Evolutionary conservation across 2,113 vertebrate genomes (phyloP).

Genomic region (Ophthalmolycus amberensis): DNA sequence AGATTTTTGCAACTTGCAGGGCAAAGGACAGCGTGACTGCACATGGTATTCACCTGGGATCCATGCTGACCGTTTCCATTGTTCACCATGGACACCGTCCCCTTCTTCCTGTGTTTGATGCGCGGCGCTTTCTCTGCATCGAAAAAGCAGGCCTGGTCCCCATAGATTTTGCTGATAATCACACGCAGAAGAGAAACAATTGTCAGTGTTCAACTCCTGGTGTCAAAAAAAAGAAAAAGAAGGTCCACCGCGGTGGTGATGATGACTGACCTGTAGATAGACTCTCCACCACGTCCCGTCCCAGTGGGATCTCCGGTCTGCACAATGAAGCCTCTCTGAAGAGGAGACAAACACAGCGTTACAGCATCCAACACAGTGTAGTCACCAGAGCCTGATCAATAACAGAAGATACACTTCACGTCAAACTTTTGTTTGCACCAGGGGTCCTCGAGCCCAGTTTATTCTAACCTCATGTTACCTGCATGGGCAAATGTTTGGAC

Average conservation of each 20-base stretch:
- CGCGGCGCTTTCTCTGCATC: slow-evolving; percentile 92
- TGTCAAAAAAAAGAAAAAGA: not conserved
- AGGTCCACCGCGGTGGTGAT: not conserved
- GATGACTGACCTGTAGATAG: slow-evolving; percentile 90
- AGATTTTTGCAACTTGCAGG: not conserved
- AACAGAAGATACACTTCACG: not conserved
- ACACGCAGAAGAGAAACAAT: slow-evolving; percentile 1
- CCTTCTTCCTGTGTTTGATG: slow-evolving; percentile 97
- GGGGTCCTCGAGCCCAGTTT: not conserved
- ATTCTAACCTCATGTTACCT: not conserved
- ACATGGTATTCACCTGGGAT: slow-evolving; percentile 88
- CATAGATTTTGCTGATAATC: slow-evolving; percentile 90
- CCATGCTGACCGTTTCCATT: slow-evolving; percentile 94
- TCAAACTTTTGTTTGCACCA: not conserved
- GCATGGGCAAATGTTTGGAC: not conserved
- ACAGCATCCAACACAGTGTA: not conserved
- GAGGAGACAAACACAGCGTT: not conserved
- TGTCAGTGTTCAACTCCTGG: not conserved
- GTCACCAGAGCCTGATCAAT: not conserved
- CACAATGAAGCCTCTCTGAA: slow-evolving; percentile 94
- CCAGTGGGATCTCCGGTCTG: slow-evolving; percentile 96
- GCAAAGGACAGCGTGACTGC: not conserved
- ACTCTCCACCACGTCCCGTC: slow-evolving; percentile 95
- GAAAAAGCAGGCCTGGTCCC: slow-evolving; percentile 96
- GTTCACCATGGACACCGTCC: slow-evolving; percentile 98